phyloP scores from a whole-genome alignment of 2,888 invertebrate genomes.

The Melinaea marsaeus region DNA sequence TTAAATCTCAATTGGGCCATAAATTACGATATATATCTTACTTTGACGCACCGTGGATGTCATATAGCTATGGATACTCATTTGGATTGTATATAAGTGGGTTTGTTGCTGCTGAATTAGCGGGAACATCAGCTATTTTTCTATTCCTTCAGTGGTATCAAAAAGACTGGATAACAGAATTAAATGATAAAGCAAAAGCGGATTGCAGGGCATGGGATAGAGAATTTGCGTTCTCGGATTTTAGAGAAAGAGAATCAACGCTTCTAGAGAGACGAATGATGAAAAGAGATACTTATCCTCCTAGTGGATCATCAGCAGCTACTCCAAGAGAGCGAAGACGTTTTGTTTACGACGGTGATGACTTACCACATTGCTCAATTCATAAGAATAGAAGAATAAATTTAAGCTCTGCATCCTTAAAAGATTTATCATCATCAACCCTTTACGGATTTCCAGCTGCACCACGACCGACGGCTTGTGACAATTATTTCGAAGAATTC shows the following conservation, averaged over 20 bases:
- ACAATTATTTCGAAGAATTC: constrained; percentile 77
- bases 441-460: constrained; percentile 82
- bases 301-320: constrained; percentile 63
- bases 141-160: constrained; percentile 90
- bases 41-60: constrained; percentile 87
- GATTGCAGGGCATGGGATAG: constrained; percentile 72
- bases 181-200: constrained; percentile 71
- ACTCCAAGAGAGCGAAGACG: constrained; percentile 77
- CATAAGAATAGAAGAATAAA: constrained; percentile 75
- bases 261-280: constrained; percentile 66
- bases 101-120: constrained; percentile 89
- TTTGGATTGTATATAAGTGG: constrained; percentile 91
- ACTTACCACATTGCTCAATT: constrained; percentile 75
- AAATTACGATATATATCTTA: constrained; percentile 89
- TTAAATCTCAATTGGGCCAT: constrained; percentile 93
- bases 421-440: constrained; percentile 76
- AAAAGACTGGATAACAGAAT: constrained; percentile 78
- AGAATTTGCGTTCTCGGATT: constrained; percentile 71
- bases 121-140: constrained; percentile 91
- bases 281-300: constrained; percentile 71
- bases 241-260: constrained; percentile 68
- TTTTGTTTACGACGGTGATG: constrained; percentile 81
- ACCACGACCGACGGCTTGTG: constrained; percentile 80
- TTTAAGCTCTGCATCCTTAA: constrained; percentile 76
- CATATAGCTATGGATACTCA: constrained; percentile 92